Evolutionary conservation across 2,888 invertebrate species (phyloP).

Genomic region (Drepana falcataria): DNA sequence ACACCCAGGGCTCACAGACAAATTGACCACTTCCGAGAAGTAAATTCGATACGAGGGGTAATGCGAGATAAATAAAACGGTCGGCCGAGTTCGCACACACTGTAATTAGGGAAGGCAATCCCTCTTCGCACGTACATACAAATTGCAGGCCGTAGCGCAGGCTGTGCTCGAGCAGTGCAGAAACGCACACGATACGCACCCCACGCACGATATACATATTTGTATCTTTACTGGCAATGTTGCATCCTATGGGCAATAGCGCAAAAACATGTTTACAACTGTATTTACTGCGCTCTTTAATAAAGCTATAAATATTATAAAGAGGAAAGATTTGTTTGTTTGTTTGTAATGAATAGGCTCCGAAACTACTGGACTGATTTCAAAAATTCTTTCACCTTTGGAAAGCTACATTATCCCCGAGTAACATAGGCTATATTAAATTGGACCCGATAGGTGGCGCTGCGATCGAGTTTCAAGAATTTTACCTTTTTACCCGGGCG

Average conservation of each 20-base stretch:
- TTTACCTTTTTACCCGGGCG: no score
- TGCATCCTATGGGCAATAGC: conserved; percentile 5
- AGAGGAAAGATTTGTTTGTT: no score
- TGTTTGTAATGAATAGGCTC: no score
- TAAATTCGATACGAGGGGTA: conserved; percentile 38
- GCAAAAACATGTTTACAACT: conserved; percentile 3
- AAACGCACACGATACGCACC: conserved; percentile 22
- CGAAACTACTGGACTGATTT: no score
- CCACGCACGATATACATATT: conserved; percentile 12
- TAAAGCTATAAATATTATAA: not conserved
- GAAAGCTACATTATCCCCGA: no score
- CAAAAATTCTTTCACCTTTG: no score
- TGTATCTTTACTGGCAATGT: conserved; percentile 4
- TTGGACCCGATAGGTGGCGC: no score
- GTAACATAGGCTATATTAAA: no score
- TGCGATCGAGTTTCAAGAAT: no score
- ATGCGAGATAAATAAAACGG: conserved; percentile 42
- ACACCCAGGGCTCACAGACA: conserved; percentile 32
- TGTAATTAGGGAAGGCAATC: conserved; percentile 63
- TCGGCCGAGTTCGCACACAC: conserved; percentile 28
- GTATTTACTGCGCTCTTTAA: conserved; percentile 5
- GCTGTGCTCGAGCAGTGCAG: conserved; percentile 17
- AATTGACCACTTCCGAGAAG: conserved; percentile 53
- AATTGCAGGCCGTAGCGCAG: conserved; percentile 57
- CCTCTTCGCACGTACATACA: conserved; percentile 69